Evolutionary conservation across 1,140 invertebrate genomes (phyloP), one percentile per base, ranked within the genome.

Genomic region (Caenorhabditis brenneri): DNA sequence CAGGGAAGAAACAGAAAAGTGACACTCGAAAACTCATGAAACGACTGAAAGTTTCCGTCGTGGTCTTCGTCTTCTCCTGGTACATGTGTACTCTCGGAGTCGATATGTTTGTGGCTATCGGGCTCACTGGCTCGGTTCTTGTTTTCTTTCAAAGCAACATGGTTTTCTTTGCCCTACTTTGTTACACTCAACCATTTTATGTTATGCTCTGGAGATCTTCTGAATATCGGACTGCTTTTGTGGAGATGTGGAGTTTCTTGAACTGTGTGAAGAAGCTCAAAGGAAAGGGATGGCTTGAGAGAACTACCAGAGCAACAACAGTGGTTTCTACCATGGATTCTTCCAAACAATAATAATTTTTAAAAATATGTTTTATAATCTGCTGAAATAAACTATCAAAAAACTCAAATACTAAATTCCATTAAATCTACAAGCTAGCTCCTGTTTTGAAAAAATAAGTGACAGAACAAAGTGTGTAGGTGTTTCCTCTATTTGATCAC

Each of bases 111-210:
- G 49, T 51, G 24, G 58, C 58, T 15, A 65, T 65, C 58, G 58
- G 42, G 48, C 27, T 79, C 29, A 48, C 74, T 22, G 42, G 74
- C 24, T 79, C 49, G 1, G 49, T 48, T 79, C 42, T 49, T 2
- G 49, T 48, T 2, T 79, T 79, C 10, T 48, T 79, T n/a, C 42
- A 49, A n/a, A 79, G 42, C 39, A 49, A 49, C 48, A 48, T 79
- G 74, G 74, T 79, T 29, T 79, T 79, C n/a, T 79, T 79, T 6
- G 74, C 49, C n/a, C 74, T 79, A 16, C 42, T 79, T 15, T 79
- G 74, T 12, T 79, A 79, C n/a, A 49, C 74, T 48, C 74, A 79
- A 79, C 49, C 74, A 29, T 79, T 79, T 16, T 79, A 79, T 79
- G 74, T 79, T 4, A 49, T 48, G 42, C 42, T 79, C 29, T 49